phyloP scores from a whole-genome alignment of 2,113 vertebrate species.

The Thunnus thynnus region DNA sequence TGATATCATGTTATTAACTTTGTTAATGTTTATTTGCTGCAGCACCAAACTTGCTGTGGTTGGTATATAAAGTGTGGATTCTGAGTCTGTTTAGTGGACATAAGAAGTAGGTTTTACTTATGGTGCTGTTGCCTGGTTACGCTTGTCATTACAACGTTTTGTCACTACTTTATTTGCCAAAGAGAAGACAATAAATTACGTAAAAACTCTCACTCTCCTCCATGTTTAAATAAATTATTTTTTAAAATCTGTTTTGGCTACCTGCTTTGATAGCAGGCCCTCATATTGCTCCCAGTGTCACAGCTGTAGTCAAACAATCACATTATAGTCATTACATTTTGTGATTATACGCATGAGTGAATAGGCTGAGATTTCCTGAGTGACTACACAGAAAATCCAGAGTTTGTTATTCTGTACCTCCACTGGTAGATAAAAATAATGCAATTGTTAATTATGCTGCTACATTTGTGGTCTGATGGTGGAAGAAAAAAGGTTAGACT shows the following conservation, averaged over 20 bases:
- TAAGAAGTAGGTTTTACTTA: too few species aligned
- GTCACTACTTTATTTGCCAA: too few species aligned
- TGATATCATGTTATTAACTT: background rate
- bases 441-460: background rate
- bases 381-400: background rate
- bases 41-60: background rate
- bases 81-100: background rate
- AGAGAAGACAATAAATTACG: too few species aligned
- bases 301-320: background rate
- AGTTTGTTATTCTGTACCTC: background rate
- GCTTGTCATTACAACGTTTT: too few species aligned
- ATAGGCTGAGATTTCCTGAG: background rate
- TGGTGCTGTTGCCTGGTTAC: background rate
- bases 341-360: background rate
- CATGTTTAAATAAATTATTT: background rate
- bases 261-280: background rate
- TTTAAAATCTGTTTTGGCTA: background rate
- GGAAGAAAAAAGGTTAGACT: background rate
- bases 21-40: background rate
- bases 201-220: too few species aligned
- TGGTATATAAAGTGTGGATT: background rate
- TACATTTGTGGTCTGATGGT: background rate
- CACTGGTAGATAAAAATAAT: too few species aligned
- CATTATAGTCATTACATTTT: slow-evolving; percentile 10
- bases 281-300: background rate